Evolutionary conservation across 2,113 vertebrate genomes (phyloP).

Genomic region (Rhadina sibilatrix): DNA sequence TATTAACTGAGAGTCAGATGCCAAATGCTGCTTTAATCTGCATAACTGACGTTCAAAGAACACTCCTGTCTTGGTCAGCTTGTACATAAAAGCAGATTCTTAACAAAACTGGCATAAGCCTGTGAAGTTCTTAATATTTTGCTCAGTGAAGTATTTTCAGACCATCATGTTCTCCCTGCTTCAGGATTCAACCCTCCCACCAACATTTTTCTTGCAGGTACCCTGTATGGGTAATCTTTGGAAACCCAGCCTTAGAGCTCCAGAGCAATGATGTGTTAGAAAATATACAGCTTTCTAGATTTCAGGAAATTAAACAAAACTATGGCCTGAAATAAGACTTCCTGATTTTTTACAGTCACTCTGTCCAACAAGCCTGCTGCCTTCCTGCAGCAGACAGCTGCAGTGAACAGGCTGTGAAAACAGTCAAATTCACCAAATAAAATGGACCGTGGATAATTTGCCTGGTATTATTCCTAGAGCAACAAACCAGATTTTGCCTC

Average conservation of each 20-base stretch:
- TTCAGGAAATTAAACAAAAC: background rate
- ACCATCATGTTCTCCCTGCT: background rate
- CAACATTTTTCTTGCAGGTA: background rate
- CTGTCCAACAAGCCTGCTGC: constrained; percentile 15
- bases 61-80: background rate
- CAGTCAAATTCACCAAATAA: constrained; percentile 14
- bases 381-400: constrained; percentile 32
- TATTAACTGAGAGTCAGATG: background rate
- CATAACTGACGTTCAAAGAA: background rate
- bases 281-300: background rate
- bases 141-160: background rate
- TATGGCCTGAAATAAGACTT: background rate
- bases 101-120: background rate
- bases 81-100: background rate
- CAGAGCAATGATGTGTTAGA: background rate
- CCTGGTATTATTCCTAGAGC: constrained; percentile 31
- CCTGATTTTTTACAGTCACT: constrained; percentile 1
- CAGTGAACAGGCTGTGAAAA: constrained; percentile 38
- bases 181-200: background rate
- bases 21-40: background rate
- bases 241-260: background rate
- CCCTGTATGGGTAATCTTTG: background rate
- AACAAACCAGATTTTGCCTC: background rate
- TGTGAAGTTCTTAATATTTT: background rate
- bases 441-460: constrained; percentile 31